Evolutionary conservation across 2,888 invertebrate genomes (phyloP).

Genomic region (Agapostemon virescens): DNA sequence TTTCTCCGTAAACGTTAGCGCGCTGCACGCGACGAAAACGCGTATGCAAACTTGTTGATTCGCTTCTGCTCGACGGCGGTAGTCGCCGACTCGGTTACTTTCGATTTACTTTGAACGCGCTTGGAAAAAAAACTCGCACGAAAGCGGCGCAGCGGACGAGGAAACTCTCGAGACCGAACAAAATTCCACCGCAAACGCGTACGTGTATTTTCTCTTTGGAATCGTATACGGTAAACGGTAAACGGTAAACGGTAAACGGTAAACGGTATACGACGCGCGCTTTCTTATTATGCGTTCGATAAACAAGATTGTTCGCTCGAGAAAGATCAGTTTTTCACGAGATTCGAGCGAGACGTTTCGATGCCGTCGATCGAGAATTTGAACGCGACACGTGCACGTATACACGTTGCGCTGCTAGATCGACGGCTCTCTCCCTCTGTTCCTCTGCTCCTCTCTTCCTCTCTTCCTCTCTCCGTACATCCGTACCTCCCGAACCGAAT

Average conservation of each 20-base stretch:
- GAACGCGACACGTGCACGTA: background rate
- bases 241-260: too few species aligned
- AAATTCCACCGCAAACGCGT: background rate
- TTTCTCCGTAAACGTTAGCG: background rate
- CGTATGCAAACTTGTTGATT: conserved; percentile 1
- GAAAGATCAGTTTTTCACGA: background rate
- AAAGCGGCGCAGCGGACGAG: too few species aligned
- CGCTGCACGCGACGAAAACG: background rate
- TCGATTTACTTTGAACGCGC: conserved; percentile 34
- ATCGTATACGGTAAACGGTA: too few species aligned
- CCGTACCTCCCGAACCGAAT: too few species aligned
- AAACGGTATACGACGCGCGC: too few species aligned
- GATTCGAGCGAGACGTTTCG: background rate
- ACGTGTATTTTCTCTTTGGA: background rate
- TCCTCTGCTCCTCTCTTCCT: background rate
- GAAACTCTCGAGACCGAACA: background rate
- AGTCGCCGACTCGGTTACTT: conserved; percentile 1
- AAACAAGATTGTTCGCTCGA: too few species aligned
- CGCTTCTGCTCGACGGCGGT: background rate
- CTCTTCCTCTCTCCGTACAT: too few species aligned
- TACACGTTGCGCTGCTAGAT: background rate
- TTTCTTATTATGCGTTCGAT: too few species aligned
- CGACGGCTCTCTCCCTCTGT: background rate
- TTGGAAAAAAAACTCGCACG: background rate
- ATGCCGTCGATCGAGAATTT: background rate